Percentiles rank a stretch among this genome's conserved stretches.
Conservation (phyloP, 1,140 invertebrate genomes). For the Drosophila jambulina region DNA sequence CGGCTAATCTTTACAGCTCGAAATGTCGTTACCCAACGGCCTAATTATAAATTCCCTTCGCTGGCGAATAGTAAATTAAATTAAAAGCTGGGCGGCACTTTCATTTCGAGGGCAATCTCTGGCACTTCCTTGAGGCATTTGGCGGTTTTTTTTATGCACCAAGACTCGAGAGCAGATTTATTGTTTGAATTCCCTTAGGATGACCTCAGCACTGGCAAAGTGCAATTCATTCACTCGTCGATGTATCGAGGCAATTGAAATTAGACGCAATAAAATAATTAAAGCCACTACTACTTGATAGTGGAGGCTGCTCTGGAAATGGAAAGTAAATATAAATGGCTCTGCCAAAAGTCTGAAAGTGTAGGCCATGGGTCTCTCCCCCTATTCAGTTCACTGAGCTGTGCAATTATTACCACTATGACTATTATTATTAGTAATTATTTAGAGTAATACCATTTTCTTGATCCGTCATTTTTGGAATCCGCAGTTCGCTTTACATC, state of each 20-base stretch:
- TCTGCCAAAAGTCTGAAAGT: background rate
- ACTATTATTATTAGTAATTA: conserved; percentile 9
- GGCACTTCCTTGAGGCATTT: background rate
- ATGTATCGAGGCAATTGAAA: conserved; percentile 3
- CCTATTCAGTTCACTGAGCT: conserved; percentile 4
- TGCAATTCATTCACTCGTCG: background rate
- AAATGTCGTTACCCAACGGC: conserved; percentile 33
- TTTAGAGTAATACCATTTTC: conserved; percentile 58
- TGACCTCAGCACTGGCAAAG: background rate
- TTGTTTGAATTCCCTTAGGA: background rate
- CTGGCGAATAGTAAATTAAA: conserved; percentile 3
- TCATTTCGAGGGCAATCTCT: background rate
- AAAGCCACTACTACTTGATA: background rate
- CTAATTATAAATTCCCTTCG: conserved; percentile 2
- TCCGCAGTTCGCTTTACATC: conserved; percentile 48
- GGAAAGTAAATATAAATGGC: background rate
- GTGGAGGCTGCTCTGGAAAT: background rate
- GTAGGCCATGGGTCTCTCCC: background rate
- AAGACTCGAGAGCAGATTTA: background rate
- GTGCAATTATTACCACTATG: conserved; percentile 7
- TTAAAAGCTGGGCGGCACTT: background rate
- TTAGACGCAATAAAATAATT: conserved; percentile 11
- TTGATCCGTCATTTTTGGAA: conserved; percentile 60
- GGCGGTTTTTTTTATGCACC: background rate
- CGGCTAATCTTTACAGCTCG: conserved; percentile 38